Evolutionary conservation across 2,888 invertebrate genomes (phyloP).

Genomic region (Oeneis ivallda): DNA sequence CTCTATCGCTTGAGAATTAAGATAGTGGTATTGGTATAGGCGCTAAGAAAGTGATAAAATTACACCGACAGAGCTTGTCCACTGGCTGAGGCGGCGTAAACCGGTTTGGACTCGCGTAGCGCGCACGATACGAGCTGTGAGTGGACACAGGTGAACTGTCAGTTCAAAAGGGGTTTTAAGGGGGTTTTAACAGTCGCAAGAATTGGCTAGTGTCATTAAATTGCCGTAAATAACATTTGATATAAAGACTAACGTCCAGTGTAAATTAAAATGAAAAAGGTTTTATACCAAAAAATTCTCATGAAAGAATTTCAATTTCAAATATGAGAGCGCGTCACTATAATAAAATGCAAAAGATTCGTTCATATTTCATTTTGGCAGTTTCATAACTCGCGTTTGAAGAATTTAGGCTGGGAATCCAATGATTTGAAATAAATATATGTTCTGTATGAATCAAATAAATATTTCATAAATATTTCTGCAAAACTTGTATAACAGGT

Average conservation of each 20-base stretch:
- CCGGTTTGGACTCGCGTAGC: no score
- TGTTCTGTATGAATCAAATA: neutral
- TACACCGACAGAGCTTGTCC: no score
- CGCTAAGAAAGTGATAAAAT: no score
- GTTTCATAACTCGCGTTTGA: conserved; percentile 7
- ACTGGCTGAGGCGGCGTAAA: no score
- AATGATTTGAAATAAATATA: neutral
- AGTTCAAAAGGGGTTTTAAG: no score
- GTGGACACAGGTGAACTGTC: no score
- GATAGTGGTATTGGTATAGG: no score
- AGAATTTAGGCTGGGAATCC: neutral
- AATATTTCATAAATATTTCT: neutral
- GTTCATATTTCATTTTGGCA: conserved; percentile 6
- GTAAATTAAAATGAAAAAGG: conserved; percentile 11
- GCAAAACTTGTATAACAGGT: neutral
- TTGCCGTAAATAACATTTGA: neutral
- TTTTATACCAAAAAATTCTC: conserved; percentile 5
- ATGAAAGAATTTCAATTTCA: conserved; percentile 26
- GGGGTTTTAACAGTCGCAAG: no score
- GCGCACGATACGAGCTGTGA: no score
- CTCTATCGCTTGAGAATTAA: no score
- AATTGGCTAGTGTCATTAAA: no score
- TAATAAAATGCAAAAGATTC: conserved; percentile 7
- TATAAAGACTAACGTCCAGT: neutral
- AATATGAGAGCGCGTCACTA: conserved; percentile 11